Percentiles rank a stretch among this genome's conserved stretches.
Conservation (phyloP, 2,797 vertebrate species). For the Melanotaenia nigrans region DNA sequence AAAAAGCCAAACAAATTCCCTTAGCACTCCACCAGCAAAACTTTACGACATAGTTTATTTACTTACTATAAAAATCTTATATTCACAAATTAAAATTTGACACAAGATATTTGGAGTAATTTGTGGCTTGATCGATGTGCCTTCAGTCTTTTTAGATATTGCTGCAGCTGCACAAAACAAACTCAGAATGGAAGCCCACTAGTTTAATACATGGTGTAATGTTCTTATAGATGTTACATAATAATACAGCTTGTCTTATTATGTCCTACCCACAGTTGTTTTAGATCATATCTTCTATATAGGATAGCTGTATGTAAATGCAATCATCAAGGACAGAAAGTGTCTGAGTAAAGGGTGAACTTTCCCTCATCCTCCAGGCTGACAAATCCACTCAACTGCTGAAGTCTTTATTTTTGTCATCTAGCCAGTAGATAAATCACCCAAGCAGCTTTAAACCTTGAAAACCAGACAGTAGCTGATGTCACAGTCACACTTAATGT, state of each 20-base stretch:
- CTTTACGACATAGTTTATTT: background rate
- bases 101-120: background rate
- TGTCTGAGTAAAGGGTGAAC: background rate
- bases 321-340: background rate
- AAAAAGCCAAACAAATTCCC: background rate
- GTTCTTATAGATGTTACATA: conserved; percentile 9
- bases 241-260: background rate
- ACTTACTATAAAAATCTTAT: too few species aligned
- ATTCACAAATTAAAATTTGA: background rate
- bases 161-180: background rate
- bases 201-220: background rate
- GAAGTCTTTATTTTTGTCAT: conserved; percentile 16
- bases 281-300: background rate
- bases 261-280: background rate
- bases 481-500: background rate
- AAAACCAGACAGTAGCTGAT: conserved; percentile 21
- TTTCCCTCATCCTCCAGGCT: background rate
- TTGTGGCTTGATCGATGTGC: background rate
- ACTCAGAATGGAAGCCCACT: background rate
- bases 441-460: conserved; percentile 20
- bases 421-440: conserved; percentile 11
- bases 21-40: background rate
- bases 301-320: background rate
- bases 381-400: conserved; percentile 1
- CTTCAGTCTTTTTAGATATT: background rate